Evolutionary conservation across 1,140 invertebrate genomes (phyloP).

Genomic region (Drosophila albomicans): DNA sequence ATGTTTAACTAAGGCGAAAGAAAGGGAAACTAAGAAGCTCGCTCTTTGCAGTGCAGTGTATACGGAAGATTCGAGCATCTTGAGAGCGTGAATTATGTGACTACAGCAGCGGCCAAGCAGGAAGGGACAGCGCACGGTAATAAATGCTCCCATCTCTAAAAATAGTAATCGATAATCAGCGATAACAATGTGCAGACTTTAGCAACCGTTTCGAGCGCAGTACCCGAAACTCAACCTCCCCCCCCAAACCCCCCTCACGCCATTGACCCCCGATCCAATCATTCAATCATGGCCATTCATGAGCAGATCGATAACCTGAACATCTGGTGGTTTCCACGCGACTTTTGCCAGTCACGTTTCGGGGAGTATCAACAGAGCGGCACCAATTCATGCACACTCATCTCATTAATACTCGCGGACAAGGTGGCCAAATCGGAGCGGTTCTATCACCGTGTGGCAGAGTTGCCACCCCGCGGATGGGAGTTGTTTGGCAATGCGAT

Average conservation of each 20-base stretch:
- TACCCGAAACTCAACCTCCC: neutral
- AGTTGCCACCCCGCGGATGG: constrained; percentile 67
- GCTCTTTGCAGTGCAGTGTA: constrained; percentile 63
- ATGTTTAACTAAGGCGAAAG: constrained; percentile 62
- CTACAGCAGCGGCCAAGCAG: constrained; percentile 29
- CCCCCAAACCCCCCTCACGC: neutral
- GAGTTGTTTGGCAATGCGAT: constrained; percentile 79
- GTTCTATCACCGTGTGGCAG: constrained; percentile 61
- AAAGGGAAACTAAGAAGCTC: constrained; percentile 30
- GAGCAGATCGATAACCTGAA: constrained; percentile 80
- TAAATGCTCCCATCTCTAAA: too few species aligned
- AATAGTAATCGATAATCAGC: too few species aligned
- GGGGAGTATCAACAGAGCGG: constrained; percentile 76
- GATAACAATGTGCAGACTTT: constrained; percentile 12
- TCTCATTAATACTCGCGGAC: constrained; percentile 76
- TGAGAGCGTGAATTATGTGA: constrained; percentile 61
- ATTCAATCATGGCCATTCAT: constrained; percentile 65
- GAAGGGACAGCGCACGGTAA: constrained; percentile 53
- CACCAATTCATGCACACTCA: constrained; percentile 81
- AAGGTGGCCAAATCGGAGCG: constrained; percentile 70
- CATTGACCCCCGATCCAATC: too few species aligned
- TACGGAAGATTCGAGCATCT: constrained; percentile 33
- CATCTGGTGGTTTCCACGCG: constrained; percentile 82
- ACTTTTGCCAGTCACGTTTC: constrained; percentile 79
- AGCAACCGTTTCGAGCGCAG: constrained; percentile 38